phyloP scores from a whole-genome alignment of 1,140 invertebrate genomes.

The Battus philenor region DNA sequence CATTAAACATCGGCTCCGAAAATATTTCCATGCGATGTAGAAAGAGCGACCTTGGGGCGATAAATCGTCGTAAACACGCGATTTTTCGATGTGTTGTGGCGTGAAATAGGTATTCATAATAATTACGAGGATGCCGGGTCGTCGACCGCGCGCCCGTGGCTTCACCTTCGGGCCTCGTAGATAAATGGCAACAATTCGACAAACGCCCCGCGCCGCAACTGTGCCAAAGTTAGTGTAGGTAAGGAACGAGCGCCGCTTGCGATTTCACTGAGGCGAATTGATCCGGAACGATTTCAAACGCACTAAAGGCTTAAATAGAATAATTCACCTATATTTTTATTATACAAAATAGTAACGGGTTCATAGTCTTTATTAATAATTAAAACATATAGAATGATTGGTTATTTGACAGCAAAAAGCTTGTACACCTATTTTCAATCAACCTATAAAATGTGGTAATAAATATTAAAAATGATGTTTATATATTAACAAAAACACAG shows the following conservation, averaged over 20 bases:
- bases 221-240: conserved; percentile 31
- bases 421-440: too few relatives aligned
- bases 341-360: too few relatives aligned
- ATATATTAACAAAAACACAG: too few relatives aligned
- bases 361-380: too few relatives aligned
- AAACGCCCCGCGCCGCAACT: conserved; percentile 17
- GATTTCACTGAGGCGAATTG: background rate
- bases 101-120: conserved; percentile 49
- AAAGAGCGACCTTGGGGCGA: conserved; percentile 31
- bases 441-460: too few relatives aligned
- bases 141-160: conserved; percentile 36
- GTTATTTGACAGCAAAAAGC: too few relatives aligned
- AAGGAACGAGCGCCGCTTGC: conserved; percentile 1
- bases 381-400: too few relatives aligned
- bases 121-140: conserved; percentile 31
- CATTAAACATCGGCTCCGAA: conserved; percentile 3
- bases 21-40: conserved; percentile 3
- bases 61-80: conserved; percentile 32
- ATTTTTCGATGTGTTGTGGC: conserved; percentile 37
- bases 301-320: too few relatives aligned
- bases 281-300: too few relatives aligned
- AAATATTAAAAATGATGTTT: too few relatives aligned
- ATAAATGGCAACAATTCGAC: conserved; percentile 32
- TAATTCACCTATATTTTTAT: too few relatives aligned
- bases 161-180: conserved; percentile 37